Conservation (phyloP, 2,888 invertebrate genomes). For the Oligia latruncula region DNA sequence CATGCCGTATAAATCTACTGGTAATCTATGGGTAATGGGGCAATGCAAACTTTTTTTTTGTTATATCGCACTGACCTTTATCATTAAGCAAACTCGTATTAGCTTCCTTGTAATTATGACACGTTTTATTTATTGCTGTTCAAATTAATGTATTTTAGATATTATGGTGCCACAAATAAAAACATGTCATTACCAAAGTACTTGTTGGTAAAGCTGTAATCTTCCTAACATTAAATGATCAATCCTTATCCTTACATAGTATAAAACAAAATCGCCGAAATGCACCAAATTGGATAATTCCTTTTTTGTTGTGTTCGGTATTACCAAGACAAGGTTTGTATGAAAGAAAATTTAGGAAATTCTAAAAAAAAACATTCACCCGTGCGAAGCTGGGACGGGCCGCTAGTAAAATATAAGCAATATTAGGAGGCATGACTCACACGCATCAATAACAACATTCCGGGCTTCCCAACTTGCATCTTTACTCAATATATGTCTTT, state of each 20-base stretch:
- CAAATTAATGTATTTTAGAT: background rate
- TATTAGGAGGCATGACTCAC: background rate
- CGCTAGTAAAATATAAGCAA: conserved; percentile 20
- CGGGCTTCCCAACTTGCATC: background rate
- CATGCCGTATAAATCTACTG: background rate
- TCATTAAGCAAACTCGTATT: conserved; percentile 6
- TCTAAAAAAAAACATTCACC: no score
- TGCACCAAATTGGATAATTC: no score
- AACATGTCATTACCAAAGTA: conserved; percentile 24
- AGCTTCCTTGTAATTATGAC: conserved; percentile 6
- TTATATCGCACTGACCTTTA: background rate
- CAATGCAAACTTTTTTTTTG: no score
- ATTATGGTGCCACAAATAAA: background rate
- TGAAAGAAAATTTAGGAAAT: no score
- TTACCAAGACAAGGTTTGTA: no score
- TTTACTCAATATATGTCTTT: background rate
- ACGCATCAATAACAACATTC: conserved; percentile 1
- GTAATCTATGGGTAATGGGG: no score
- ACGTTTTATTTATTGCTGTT: conserved; percentile 9
- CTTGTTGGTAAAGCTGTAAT: conserved; percentile 26
- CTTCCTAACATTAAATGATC: conserved; percentile 12
- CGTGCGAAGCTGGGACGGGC: no score
- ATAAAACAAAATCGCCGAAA: no score
- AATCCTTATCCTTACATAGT: background rate
- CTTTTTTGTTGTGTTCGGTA: no score